phyloP scores from a whole-genome alignment of 2,797 vertebrate species.

The Monodelphis domestica region DNA sequence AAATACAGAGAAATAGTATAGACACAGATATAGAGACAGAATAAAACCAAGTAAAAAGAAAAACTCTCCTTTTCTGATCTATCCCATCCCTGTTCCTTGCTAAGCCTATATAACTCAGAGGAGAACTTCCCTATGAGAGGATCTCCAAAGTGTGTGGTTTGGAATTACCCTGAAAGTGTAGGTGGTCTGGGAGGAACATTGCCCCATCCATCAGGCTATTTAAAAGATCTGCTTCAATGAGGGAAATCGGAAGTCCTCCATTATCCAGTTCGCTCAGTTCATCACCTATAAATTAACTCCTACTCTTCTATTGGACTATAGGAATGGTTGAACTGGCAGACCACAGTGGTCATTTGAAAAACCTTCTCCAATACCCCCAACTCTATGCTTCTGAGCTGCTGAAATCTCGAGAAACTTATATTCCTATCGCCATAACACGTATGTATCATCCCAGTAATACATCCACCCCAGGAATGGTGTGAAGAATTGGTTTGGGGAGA shows the following conservation, averaged over 20 bases:
- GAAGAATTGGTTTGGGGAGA: not conserved
- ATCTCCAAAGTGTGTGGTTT: not conserved
- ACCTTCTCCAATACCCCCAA: slow-evolving; percentile 66
- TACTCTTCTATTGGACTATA: slow-evolving; percentile 32
- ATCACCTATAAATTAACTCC: not conserved
- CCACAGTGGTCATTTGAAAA: slow-evolving; percentile 67
- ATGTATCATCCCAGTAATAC: not conserved
- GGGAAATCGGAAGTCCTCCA: not conserved
- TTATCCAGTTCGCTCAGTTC: not conserved
- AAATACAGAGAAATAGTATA: not conserved
- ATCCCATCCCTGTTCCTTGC: not conserved
- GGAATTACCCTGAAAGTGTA: not conserved
- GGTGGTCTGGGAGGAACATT: not conserved
- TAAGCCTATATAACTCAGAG: not conserved
- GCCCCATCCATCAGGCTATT: not conserved
- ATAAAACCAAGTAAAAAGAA: not conserved
- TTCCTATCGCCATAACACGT: slow-evolving; percentile 61
- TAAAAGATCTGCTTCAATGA: not conserved
- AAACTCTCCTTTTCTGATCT: not conserved
- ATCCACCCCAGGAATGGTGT: not conserved
- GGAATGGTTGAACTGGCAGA: slow-evolving; percentile 72
- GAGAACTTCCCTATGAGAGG: not conserved
- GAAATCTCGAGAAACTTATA: slow-evolving; percentile 59
- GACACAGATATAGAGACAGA: not conserved
- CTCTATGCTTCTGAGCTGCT: slow-evolving; percentile 45